Evolutionary conservation across 2,888 invertebrate species (phyloP), one percentile per base, ranked within the genome.

Genomic region (Exocentrus adspersus): DNA sequence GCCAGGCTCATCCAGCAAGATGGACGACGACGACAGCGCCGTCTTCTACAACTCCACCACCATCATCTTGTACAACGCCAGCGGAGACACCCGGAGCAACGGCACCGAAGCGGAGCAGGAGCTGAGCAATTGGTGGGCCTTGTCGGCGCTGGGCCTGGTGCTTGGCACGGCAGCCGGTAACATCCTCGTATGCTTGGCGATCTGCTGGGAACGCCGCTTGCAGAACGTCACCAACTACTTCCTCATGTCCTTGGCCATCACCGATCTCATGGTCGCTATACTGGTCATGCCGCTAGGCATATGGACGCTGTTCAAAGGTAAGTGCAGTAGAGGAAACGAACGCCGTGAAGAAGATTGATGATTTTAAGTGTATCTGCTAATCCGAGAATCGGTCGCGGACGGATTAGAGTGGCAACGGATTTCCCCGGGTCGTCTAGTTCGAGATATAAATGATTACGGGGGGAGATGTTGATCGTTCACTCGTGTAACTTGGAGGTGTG

Each of bases 221-320:
- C 97, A 98, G 84, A 98, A 96, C 86, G 95, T 97, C 64, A 98
- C 97, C 77, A 98, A 98, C 84, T 97, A 97, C 83, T 98, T 98
- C 80, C 87, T 98, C 77, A 93, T 97, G 90, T 97, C 97, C 3
- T 83, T 98, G 79, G 97, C 97, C 57, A 92, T 97, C 71, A 97
- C 97, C 10, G 98, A 98, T 84, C 87, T 97, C 51, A 90, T 98
- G 86, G 97, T 98, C 1, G 96, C 96, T 43, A 88, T 96, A 19
- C 85, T 97, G 72, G 98, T 98, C 69, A 98, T 98, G 98, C 98
- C 98, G 1, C 85, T 97, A 68, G 95, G 95, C 53, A 94, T 94
- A 75, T 83, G 94, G 68, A 92, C 93, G 4, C 84, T 94, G 62
- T 90, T 93, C 12, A 85, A 89, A 86, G 94, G 94, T 94, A 82